Base-by-base conservation (phyloP, 2,888 invertebrate genomes). In the Nephrocerus scutellatus region DNA sequence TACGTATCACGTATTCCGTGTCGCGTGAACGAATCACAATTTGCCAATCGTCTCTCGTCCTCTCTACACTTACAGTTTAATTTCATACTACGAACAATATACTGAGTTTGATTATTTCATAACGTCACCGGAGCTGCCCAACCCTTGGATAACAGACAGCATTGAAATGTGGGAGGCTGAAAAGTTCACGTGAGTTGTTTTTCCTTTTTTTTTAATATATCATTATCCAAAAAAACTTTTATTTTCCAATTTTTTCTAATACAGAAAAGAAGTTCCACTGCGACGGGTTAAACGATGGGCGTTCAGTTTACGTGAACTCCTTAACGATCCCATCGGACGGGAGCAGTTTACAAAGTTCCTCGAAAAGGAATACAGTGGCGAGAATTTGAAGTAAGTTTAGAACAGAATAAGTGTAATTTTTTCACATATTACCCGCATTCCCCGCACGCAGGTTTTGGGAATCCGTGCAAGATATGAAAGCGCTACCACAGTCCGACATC, bases 121-220 rank as follows among this genome's bases (percentile, higher is more conserved):
- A 47, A 89, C 89, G 7, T 78, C 85, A 18, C 87, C 92, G 3
- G 97, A 97, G 68, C 82, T 87, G 64, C 84, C 90, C 24, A 98
- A 97, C 74, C 97, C 97, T 0, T 98, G 98, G 98, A 79, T 91
- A 55, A 82, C 86, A 20, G 97, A 98, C 60, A 92, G 83, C 66
- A 82, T 86, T 3, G 97, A 98, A 62, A 82, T 91, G 65, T 98
- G 98, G 98, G 96, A 97, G 56, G 87, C 86, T 65, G 97, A 98
- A 68, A 91, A 84, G 69, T 80, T 83, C 60, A 81, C 84, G 87
- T 88, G 68, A 71, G 72, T 40, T 12, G 14, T 18, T 9, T 21
- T 10, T 19, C 2, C 18, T 14, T 25, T 6, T 14, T 10, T 35
- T 12, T 23, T 9, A 31, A 18, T 22, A 5, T 13, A 6, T 4